phyloP scores from a whole-genome alignment of 2,113 vertebrate genomes.

The Muntiacus reevesi region DNA sequence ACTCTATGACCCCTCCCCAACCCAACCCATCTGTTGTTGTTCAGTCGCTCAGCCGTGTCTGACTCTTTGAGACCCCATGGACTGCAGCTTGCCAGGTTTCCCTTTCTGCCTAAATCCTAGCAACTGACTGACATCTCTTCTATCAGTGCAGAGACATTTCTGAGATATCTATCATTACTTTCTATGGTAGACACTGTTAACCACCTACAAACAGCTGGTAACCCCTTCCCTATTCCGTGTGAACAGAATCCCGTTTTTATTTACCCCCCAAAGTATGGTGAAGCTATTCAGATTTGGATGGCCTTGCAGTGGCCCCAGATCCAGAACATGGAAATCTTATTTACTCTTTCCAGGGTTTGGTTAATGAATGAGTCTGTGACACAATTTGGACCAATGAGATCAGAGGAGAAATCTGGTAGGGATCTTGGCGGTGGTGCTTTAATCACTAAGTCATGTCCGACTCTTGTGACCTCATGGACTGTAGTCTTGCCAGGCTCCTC shows the following conservation, averaged over 20 bases:
- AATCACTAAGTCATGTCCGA: not conserved
- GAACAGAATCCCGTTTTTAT: not conserved
- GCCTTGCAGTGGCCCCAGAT: not conserved
- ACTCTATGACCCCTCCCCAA: not conserved
- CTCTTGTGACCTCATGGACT: not conserved
- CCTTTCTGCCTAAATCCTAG: not conserved
- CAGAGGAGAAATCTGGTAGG: not conserved
- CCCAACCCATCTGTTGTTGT: not conserved
- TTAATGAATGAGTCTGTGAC: not conserved
- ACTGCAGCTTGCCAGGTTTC: not conserved
- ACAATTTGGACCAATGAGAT: not conserved
- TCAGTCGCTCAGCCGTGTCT: accelerated
- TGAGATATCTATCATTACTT: not conserved
- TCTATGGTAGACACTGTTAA: not conserved
- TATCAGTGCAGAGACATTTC: not conserved
- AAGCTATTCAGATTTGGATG: not conserved
- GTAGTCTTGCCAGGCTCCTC: not conserved
- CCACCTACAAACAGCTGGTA: not conserved
- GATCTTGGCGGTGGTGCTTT: not conserved
- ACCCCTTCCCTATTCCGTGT: not conserved
- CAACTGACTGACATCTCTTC: not conserved
- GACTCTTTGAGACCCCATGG: not conserved
- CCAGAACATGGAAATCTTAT: not conserved
- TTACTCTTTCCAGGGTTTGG: not conserved
- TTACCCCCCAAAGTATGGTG: not conserved